Base-by-base conservation (phyloP, 2,797 vertebrate genomes). In the Mus caroli region DNA sequence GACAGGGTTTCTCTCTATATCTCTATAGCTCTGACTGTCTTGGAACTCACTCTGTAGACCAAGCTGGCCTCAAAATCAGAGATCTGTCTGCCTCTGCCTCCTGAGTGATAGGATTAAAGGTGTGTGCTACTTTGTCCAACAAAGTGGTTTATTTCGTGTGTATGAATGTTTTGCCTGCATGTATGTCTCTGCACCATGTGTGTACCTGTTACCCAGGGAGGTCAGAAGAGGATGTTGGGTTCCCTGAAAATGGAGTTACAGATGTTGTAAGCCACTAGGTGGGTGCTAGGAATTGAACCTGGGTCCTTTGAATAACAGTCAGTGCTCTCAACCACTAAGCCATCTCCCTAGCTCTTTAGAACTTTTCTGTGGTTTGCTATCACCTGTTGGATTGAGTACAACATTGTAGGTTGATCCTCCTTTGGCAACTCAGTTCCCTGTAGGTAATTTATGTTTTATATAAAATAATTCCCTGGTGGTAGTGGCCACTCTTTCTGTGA, bases 381-480 rank as follows among this genome's bases (percentile, higher is more conserved):
- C n/a, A 22, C 54, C 82, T 88, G 28, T 58, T 91, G 69, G 92
- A 80, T 90, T 91, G 75, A 88, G 83, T 95, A 69, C 8, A 80
- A 75, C 50, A n/a, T 93, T 94, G 93, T 88, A 58, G 78, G 20
- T n/a, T 56, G 24, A 75, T 6, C n/a, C 34, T 96, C 5, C 52
- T 78, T 92, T 95, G 90, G 26, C 22, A 31, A 26, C 82, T 69
- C 64, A 71, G 56, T 88, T 58, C 19, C 88, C 50, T 96, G 0
- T 83, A 46, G 83, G 78, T 92, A 12, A 71, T 19, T 96, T 88
- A 24, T 40, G 10, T 93, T 85, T 93, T 6, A 28, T 91, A 28
- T 7, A 56, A 3, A 88, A 40, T 40, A 64, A 88, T 90, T 92
- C 31, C 34, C 28, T 43, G 58, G 58, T 37, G 67, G 19, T 89